Percentiles rank a stretch among this genome's conserved stretches.
These are phyloP conservation scores for Chymomyza costata DNA, from an alignment of 1,140 invertebrate genomes.

Conservation along the genomic window DNA sequence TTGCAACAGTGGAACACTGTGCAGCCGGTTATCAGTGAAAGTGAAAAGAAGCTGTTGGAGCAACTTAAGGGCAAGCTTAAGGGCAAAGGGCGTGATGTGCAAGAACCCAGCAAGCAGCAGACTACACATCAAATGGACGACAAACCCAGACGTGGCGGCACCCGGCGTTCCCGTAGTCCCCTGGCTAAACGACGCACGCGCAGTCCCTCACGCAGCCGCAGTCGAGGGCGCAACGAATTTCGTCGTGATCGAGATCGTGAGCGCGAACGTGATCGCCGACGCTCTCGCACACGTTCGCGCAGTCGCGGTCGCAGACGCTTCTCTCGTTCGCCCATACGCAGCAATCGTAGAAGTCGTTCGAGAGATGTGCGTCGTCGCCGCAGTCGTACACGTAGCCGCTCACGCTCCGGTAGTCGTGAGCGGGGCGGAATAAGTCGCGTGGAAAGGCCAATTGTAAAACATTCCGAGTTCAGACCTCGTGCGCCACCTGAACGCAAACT, in stretches of 20 bases:
- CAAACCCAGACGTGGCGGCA: conserved; percentile 23
- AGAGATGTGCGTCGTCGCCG: conserved; percentile 36
- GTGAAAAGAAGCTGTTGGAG: conserved; percentile 79
- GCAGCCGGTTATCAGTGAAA: conserved; percentile 77
- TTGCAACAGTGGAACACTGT: conserved; percentile 80
- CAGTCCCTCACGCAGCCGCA: conserved; percentile 40
- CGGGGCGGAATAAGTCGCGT: conserved; percentile 38
- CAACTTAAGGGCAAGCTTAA: conserved; percentile 78
- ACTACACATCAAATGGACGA: conserved; percentile 27
- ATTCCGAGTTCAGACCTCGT: conserved; percentile 70
- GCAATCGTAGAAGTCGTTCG: conserved; percentile 42
- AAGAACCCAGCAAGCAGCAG: conserved; percentile 18
- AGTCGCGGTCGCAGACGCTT: conserved; percentile 35
- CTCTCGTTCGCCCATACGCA: conserved; percentile 33
- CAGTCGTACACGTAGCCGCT: conserved; percentile 36
- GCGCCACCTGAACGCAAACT: conserved; percentile 41
- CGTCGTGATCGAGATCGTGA: conserved; percentile 36
- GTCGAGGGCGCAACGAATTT: conserved; percentile 47
- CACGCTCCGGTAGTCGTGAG: conserved; percentile 16
- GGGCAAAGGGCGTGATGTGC: conserved; percentile 42
- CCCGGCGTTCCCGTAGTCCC: conserved; percentile 34
- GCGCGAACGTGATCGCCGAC: conserved; percentile 25
- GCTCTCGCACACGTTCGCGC: conserved; percentile 29
- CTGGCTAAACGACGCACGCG: conserved; percentile 37
- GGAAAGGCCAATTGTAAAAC: conserved; percentile 66